These are phyloP conservation scores for Varecia variegata DNA, from an alignment of 2,797 vertebrate species.

Conservation along the genomic window DNA sequence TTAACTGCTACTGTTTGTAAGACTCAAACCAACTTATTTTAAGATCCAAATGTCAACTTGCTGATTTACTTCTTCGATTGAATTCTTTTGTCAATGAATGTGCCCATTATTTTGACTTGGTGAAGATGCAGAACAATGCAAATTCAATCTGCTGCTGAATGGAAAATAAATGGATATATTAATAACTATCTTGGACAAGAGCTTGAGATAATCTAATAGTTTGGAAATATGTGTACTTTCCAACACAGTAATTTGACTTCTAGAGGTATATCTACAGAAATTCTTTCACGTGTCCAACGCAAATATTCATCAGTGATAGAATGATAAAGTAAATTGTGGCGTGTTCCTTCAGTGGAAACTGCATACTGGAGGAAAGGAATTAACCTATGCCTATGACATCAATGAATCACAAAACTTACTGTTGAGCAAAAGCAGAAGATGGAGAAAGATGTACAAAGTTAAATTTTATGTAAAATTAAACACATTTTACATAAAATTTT, in stretches of 20 bases:
- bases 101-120: neutral
- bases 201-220: neutral
- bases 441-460: neutral
- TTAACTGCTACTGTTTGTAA: neutral
- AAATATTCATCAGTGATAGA: neutral
- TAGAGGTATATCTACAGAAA: neutral
- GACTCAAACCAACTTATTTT: neutral
- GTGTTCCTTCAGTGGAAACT: neutral
- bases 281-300: neutral
- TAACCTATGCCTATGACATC: fast-evolving
- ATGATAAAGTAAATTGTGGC: neutral
- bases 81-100: neutral
- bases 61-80: neutral
- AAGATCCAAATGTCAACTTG: neutral
- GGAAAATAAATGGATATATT: neutral
- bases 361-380: neutral
- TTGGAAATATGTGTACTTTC: neutral
- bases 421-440: neutral
- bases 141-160: neutral
- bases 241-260: neutral
- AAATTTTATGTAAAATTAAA: neutral
- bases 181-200: neutral
- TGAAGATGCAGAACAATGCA: neutral
- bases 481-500: neutral
- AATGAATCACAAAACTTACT: neutral